Evolutionary conservation across 2,888 invertebrate species (phyloP), one percentile per base, ranked within the genome.

Genomic region (Augiades crinisus): DNA sequence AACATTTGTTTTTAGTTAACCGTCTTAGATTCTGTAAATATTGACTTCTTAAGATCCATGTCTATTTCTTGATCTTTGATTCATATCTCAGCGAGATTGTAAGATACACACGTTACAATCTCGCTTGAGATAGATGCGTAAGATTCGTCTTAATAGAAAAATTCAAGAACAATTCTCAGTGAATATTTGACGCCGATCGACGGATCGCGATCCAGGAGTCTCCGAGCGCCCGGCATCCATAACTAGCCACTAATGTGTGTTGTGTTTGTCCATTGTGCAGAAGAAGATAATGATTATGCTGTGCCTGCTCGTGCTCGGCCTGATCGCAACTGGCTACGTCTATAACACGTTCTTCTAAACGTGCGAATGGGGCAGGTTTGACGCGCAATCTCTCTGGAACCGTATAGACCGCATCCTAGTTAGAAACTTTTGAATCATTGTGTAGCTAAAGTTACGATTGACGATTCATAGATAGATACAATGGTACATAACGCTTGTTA

Each of bases 231-330:
- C 85, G 79, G 83, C 62, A 53, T 56, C 61, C 65, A 59, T 59
- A 68, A 58, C 72, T 79, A 78, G 73, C 53, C 63, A 84, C 86
- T 88, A 88, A 88, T 82, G 54, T 66, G 67, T 83, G 78, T 86
- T 78, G 81, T 87, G 67, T 87, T 88, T 88, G 82, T 86, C 83
- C 82, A 73, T 71, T 90, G 84, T 93, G 92, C 93, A 96, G 96
- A 96, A 96, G 95, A 96, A 96, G 93, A 96, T 96, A 81, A 95
- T 96, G 94, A 96, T 96, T 85, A 92, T 96, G 92, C 93, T 96
- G 90, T 96, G 96, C 91, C 91, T 96, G 81, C 92, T 94, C 78
- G 92, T 96, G 80, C 92, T 96, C 79, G 93, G 94, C 75, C 92
- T 95, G 76, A 92, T 96, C 76, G 89, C 84, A 70, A 83, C 88